Evolutionary conservation across 2,797 vertebrate genomes (phyloP), one percentile per base, ranked within the genome.

Genomic region (Syngnathus rostellatus): DNA sequence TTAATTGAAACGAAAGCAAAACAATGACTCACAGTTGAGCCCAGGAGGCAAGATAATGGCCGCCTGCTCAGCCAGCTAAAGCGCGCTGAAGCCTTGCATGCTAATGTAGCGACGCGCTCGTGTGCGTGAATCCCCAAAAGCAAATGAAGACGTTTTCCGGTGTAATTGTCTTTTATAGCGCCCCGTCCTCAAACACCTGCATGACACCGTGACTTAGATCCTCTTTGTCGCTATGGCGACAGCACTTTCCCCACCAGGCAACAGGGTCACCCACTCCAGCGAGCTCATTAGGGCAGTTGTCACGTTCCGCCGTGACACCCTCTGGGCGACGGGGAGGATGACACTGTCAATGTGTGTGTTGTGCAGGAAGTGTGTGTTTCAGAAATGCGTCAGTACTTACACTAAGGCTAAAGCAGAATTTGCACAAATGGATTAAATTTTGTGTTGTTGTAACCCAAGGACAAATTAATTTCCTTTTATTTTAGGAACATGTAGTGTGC

Each of bases 201-300:
- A 50, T 64, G 62, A 64, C 37, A 73, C 69, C 66, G 55, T 21
- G 71, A 88, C 82, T 86, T 79, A 85, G 77, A 76, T 55, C 71
- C 71, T 72, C 79, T 45, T 12, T 70, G 77, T 86, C 78, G 76
- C 85, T 83, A 85, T 82, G 81, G 83, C 40, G 79, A 88, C 83
- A 69, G 81, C 84, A 75, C 81, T 79, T 78, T 75, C 76, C 76
- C 75, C 61, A 71, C 72, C 80, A 75, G 85, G 79, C 73, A 45
- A 77, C 85, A 80, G 82, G 85, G 85, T 86, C 84, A 84, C 81
- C 84, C 81, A 77, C 81, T 83, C 83, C 75, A 76, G 71, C 80
- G 12, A 77, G 78, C 80, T 88, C 84, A 84, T 87, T 88, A 87
- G 82, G 79, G 74, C 74, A 75, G 80, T 83, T 82, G 84, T 87